phyloP scores from a whole-genome alignment of 1,140 invertebrate genomes.

The Philotrypesis tridentata region DNA sequence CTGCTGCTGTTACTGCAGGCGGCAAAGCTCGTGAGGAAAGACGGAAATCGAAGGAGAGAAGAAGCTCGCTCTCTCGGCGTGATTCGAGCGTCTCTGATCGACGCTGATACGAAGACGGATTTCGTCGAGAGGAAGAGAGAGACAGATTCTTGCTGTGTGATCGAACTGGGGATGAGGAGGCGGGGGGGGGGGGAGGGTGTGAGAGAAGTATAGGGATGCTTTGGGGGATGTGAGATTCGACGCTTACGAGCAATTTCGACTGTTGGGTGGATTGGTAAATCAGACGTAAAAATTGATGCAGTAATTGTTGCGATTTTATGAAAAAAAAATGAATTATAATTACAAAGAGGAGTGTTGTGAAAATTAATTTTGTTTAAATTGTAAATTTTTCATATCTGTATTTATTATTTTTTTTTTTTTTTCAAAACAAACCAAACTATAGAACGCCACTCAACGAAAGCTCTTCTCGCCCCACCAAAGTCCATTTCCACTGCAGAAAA shows the following conservation, averaged over 20 bases:
- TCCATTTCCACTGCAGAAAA: too few species aligned
- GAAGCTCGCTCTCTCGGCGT: neutral
- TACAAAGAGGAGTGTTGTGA: too few species aligned
- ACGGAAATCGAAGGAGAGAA: neutral
- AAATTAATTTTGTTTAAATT: neutral
- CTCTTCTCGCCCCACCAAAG: too few species aligned
- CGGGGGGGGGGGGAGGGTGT: too few species aligned
- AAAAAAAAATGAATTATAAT: too few species aligned
- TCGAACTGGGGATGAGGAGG: neutral
- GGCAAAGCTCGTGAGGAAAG: neutral
- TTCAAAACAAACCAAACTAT: too few species aligned
- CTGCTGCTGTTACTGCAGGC: too few species aligned
- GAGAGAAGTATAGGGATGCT: neutral
- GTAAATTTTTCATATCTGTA: too few species aligned
- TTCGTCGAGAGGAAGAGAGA: neutral
- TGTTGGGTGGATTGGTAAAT: neutral
- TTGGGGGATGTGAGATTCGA: neutral
- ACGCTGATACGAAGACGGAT: neutral
- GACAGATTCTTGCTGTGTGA: neutral
- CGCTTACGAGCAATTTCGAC: neutral
- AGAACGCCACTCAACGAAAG: too few species aligned
- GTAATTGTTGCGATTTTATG: too few species aligned
- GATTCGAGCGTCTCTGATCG: neutral
- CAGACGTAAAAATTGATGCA: too few species aligned
- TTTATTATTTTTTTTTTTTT: too few species aligned